These are phyloP conservation scores for Atrichornis clamosus DNA, from an alignment of 2,113 vertebrate genomes.

Conservation along the genomic window DNA sequence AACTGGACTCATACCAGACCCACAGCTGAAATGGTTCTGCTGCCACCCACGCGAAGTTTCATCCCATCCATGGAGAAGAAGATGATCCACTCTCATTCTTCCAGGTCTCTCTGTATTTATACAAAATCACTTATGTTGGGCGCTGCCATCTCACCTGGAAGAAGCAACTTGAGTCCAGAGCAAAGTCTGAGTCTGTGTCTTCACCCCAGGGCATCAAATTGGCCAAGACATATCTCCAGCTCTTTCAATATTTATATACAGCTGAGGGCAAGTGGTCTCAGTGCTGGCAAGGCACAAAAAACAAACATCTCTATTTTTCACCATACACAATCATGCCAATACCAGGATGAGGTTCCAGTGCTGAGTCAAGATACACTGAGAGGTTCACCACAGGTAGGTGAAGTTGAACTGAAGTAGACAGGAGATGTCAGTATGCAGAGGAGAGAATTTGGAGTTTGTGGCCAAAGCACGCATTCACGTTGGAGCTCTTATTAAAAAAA, in stretches of 20 bases:
- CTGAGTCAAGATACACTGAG: neutral
- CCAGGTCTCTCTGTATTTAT: neutral
- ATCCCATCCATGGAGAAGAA: neutral
- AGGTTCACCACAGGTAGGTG: neutral
- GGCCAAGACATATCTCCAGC: neutral
- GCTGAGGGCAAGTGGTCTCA: neutral
- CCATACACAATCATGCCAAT: neutral
- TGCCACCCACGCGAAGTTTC: neutral
- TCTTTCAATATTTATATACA: conserved; percentile 29
- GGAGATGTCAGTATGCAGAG: neutral
- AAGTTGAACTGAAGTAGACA: neutral
- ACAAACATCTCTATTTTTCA: neutral
- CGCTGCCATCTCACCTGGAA: neutral
- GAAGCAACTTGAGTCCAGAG: neutral
- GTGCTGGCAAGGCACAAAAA: neutral
- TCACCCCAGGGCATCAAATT: neutral
- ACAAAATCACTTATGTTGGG: neutral
- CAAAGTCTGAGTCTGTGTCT: neutral
- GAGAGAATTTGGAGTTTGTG: neutral
- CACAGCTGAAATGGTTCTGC: neutral
- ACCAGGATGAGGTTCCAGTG: neutral
- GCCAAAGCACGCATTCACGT: neutral
- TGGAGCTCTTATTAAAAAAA: neutral
- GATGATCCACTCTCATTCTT: neutral
- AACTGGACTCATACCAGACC: neutral